Evolutionary conservation across 2,888 invertebrate genomes (phyloP), one percentile per base, ranked within the genome.

Genomic region (Agrypnus murinus): DNA sequence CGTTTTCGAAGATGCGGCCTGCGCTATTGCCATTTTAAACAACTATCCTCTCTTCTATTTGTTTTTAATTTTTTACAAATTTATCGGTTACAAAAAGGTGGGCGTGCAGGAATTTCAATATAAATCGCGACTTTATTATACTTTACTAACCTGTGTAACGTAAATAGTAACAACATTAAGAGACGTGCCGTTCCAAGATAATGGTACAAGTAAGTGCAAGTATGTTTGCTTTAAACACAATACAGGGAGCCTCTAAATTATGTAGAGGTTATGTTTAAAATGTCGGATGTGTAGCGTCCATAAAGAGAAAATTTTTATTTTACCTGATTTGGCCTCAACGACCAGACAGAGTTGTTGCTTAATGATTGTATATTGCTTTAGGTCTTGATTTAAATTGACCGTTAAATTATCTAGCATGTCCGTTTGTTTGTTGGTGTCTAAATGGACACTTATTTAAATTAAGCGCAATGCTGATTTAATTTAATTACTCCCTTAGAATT

Each of bases 311-410:
- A 76, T 78, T 79, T 80, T 80, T 78, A 72, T 60, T 46, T 76
- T 74, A 65, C 80, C 81, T 72, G 79, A 79, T 81, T 80, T 80
- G 80, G 80, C 73, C 58, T 74, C 78, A 74, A 77, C 76, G 74
- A 69, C 77, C 76, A 77, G 78, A 77, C 79, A 76, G 74, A 80
- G 79, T 79, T 77, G 79, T 76, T 79, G 78, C 77, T 81, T 81
- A 81, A 81, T 80, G 81, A 80, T 81, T 80, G 80, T 81, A 80
- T 80, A 81, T 80, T 78, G 78, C 80, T 75, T 71, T 70, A 77
- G 76, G 78, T 78, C 78, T 79, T 80, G 79, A 80, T 80, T 81
- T 80, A 81, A 81, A 80, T 78, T 77, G 79, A 77, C 77, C 77
- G 77, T 76, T 80, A 78, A 80, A 78, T 78, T 79, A 79, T 79